Percentiles rank a stretch among this genome's conserved stretches.
phyloP scores from a whole-genome alignment of 2,888 invertebrate genomes.

The Rhamphomyia laevipes region DNA sequence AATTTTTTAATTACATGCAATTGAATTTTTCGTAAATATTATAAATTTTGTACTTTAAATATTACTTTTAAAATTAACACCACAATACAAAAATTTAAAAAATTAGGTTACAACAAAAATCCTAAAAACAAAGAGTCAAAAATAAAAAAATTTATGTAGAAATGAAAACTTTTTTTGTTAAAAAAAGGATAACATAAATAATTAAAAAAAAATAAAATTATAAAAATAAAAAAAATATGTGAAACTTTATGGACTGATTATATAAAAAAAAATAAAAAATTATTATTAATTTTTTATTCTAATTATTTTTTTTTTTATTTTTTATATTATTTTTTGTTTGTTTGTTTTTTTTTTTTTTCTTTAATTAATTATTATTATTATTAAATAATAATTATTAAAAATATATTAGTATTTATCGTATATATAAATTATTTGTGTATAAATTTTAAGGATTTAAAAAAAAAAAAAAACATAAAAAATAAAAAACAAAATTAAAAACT shows the following conservation, averaged over 20 bases:
- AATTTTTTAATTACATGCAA: too few species aligned
- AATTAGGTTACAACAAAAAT: too few species aligned
- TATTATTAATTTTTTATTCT: not conserved
- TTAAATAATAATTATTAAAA: not conserved
- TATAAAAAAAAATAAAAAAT: not conserved
- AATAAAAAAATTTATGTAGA: not conserved
- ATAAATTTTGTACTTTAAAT: too few species aligned
- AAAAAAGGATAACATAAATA: not conserved
- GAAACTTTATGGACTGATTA: conserved; percentile 2
- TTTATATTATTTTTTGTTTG: not conserved
- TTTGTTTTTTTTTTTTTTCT: not conserved
- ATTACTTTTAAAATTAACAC: too few species aligned
- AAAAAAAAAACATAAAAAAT: not conserved
- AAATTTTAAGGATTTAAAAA: not conserved
- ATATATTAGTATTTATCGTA: not conserved
- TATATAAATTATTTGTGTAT: not conserved
- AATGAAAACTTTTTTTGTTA: not conserved
- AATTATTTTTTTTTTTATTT: too few species aligned
- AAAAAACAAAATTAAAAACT: not conserved
- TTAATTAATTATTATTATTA: not conserved
- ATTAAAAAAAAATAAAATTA: not conserved
- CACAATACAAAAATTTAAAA: too few species aligned
- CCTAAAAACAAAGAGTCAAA: not conserved
- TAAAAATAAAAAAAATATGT: not conserved
- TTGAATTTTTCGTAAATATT: too few species aligned